These are phyloP conservation scores for Osmerus eperlanus DNA, from an alignment of 2,113 vertebrate species.

Conservation along the genomic window DNA sequence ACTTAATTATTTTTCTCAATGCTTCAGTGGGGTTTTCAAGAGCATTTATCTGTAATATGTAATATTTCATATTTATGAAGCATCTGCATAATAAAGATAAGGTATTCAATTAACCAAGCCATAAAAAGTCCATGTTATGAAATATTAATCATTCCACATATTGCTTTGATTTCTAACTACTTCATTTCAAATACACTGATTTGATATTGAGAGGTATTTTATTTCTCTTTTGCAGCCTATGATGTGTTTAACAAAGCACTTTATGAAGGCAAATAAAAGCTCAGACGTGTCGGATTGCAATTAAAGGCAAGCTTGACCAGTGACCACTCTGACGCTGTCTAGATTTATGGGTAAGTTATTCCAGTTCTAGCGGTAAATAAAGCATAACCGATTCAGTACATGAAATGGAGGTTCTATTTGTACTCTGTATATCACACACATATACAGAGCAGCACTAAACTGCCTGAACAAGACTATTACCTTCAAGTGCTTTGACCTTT, in stretches of 20 bases:
- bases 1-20: slow-evolving; percentile 77
- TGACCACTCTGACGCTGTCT: background rate
- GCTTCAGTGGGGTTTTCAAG: slow-evolving; percentile 70
- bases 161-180: slow-evolving; percentile 74
- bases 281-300: slow-evolving; percentile 7
- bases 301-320: background rate
- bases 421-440: too few relatives aligned
- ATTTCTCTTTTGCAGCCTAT: slow-evolving; percentile 37
- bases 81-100: slow-evolving; percentile 80
- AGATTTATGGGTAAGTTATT: background rate
- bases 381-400: too few relatives aligned
- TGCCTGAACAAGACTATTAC: slow-evolving; percentile 1
- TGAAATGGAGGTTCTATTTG: too few relatives aligned
- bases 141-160: slow-evolving; percentile 73
- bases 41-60: slow-evolving; percentile 74
- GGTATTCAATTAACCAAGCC: slow-evolving; percentile 74
- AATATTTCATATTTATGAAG: slow-evolving; percentile 79
- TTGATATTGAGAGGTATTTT: slow-evolving; percentile 38
- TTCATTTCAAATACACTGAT: slow-evolving; percentile 68
- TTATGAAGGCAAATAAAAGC: slow-evolving; percentile 32
- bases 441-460: too few relatives aligned
- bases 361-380: background rate
- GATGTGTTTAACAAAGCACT: slow-evolving; percentile 51
- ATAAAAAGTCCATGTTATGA: slow-evolving; percentile 68
- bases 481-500: slow-evolving; percentile 10